Base-by-base conservation (phyloP, 1,140 invertebrate species). In the Bacillus rossius region DNA sequence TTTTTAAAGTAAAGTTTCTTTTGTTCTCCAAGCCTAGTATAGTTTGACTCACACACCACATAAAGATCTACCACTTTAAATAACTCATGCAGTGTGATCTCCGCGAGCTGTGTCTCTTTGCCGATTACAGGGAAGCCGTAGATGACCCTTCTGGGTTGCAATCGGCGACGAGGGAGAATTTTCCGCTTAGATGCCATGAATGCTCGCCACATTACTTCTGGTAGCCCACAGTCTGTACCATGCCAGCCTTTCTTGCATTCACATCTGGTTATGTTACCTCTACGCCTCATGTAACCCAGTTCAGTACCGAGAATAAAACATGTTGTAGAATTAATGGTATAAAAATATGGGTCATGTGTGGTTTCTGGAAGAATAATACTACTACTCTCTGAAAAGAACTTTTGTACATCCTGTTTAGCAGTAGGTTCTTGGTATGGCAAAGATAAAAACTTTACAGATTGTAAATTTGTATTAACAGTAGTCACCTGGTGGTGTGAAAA, bases 161-260 rank as follows among this genome's bases (percentile, higher is more conserved):
- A 71, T 10, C 81, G 73, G 22, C 73, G 75, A 47, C 68, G 76
- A 2, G 81, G 65, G 45, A 68, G 67, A 4, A 80, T 64, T 26
- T 74, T 73, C 60, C 80, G 77, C 34, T 76, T 76, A 3, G 76
- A 77, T 22, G 81, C 78, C 73, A 85, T 77, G 22, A 84, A 75
- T 0, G 82, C 82, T 17, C 84, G 75, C 81, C 83, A 84, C 2
- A 83, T 79, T 2, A 85, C 80, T 67, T 85, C 83, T 2, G 83
- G 83, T 62, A 84, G 81, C 13, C 82, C 81, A 68, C 84, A 85
- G 51, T 85, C 83, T 0, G 72, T 68, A 1, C 84, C 82, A 64
- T 85, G 84, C 81, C 81, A 85, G 7, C 81, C 81, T 26, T 69
- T 73, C 47, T 75, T 70, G 63, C 84, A 85, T 3, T 72, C 68